A percentile compares a stretch with the other conserved stretches of the same genome.
Conservation (phyloP, 2,113 vertebrate species). For the Thryonomys swinderianus region DNA sequence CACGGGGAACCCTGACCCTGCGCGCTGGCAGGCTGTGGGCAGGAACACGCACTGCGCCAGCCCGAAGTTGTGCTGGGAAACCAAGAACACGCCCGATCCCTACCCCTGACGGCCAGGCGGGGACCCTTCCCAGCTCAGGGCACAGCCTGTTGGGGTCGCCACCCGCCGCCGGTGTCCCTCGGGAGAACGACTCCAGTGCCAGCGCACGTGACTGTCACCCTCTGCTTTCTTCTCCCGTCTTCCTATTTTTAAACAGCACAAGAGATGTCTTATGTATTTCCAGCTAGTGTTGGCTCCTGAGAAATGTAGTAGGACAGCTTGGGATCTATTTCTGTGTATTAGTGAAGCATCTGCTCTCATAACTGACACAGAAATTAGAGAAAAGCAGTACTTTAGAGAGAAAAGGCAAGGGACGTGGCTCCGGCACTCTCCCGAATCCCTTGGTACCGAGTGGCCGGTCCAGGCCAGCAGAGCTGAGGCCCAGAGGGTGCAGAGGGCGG, state of each 20-base stretch:
- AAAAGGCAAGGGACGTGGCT: background rate
- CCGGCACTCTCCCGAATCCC: background rate
- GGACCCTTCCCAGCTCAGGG: background rate
- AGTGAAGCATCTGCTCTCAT: constrained; percentile 13
- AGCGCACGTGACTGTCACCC: background rate
- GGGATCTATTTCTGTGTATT: constrained; percentile 38
- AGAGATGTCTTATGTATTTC: background rate
- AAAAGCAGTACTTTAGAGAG: background rate
- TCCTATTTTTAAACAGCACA: constrained; percentile 27
- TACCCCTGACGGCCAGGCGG: background rate
- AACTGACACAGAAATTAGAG: constrained; percentile 35
- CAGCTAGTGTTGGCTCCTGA: background rate
- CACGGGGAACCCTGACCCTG: constrained; percentile 32
- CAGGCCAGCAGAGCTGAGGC: background rate
- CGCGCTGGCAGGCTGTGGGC: constrained; percentile 42
- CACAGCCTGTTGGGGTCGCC: background rate
- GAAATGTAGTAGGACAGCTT: background rate
- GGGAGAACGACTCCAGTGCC: background rate
- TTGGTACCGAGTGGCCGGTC: background rate
- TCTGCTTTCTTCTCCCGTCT: background rate
- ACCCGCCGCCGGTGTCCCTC: background rate
- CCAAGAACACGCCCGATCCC: background rate
- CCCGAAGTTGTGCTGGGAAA: background rate
- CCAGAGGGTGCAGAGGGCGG: background rate
- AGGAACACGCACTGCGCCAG: background rate